Base-by-base conservation (phyloP, 2,888 invertebrate species). In the Drosophila melanosoma region DNA sequence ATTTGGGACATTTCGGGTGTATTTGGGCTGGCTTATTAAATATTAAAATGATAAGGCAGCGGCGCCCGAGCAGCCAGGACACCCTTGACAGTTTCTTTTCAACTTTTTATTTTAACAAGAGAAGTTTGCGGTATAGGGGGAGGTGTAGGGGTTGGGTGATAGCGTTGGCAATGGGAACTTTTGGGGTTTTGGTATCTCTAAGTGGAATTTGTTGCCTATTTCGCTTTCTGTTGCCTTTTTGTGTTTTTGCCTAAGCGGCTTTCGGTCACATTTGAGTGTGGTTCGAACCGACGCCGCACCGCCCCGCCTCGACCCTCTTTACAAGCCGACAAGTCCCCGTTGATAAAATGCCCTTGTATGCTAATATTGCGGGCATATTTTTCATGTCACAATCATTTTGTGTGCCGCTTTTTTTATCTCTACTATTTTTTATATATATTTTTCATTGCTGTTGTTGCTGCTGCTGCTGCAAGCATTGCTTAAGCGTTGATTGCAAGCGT, bases 401-500 rank as follows among this genome's bases (percentile, higher is more conserved):
- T 73, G 66, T 54, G 74, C 71, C 60, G 52, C 5, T 38, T 38
- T 59, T 64, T 61, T 59, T 72, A 53, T 64, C 23, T 54, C 35
- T 40, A 67, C 17, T 48, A 58, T 45, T 52, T 48, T 69, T 45
- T 70, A n/a, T 36, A 20, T 57, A 40, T 58, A 40, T 52, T 56
- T 51, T 62, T 51, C 62, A 58, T 52, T 63, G 35, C 57, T 56
- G 42, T 36, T 59, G 57, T 23, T 35, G 60, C 53, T 57, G 61
- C 52, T 56, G 61, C 15, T 76, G 63, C 64, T 61, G 71, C 33
- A 75, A 67, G 81, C 69, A 81, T 74, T 78, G 76, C 75, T 82
- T 76, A 84, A 81, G 84, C 83, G 84, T 83, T 87, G 86, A 87
- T 88, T 87, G 89, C 87, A 79, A 81, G 84, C 77, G 87, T 87